phyloP scores from a whole-genome alignment of 2,888 invertebrate species.

The Mesochorus sp. region DNA sequence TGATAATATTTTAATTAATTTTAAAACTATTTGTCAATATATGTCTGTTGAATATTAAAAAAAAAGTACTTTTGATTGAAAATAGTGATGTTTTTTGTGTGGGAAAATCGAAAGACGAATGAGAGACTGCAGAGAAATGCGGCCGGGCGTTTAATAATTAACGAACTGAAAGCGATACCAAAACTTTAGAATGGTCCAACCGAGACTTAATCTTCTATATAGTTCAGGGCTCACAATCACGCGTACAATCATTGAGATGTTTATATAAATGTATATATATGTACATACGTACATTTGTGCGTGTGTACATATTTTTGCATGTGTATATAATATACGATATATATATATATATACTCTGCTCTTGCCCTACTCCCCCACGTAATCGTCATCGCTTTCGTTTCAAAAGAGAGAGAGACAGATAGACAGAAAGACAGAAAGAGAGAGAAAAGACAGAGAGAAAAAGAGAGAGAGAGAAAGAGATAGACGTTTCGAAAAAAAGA shows the following conservation, averaged over 20 bases:
- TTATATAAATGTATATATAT: no score
- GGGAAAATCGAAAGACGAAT: not conserved
- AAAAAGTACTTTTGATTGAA: no score
- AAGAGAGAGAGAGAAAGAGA: not conserved
- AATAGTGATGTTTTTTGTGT: no score
- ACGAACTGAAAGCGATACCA: conserved; percentile 4
- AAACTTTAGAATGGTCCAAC: conserved; percentile 13
- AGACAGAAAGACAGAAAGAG: no score
- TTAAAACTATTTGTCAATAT: no score
- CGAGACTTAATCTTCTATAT: conserved; percentile 33
- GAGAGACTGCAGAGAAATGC: not conserved
- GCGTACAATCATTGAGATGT: no score
- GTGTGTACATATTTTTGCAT: not conserved
- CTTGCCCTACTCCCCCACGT: conserved; percentile 29
- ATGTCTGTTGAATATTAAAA: no score
- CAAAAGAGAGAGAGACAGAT: not conserved
- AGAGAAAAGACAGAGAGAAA: no score
- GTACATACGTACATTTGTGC: not conserved
- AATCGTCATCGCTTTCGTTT: conserved; percentile 51
- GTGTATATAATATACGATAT: not conserved
- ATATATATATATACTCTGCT: not conserved
- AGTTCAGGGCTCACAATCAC: conserved; percentile 26
- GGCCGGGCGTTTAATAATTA: conserved; percentile 14
- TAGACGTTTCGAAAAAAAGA: conserved; percentile 47
- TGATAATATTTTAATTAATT: no score